Percentiles rank a stretch among this genome's conserved stretches.
Conservation (phyloP, 2,888 invertebrate species). For the Ectemnius continuus region DNA sequence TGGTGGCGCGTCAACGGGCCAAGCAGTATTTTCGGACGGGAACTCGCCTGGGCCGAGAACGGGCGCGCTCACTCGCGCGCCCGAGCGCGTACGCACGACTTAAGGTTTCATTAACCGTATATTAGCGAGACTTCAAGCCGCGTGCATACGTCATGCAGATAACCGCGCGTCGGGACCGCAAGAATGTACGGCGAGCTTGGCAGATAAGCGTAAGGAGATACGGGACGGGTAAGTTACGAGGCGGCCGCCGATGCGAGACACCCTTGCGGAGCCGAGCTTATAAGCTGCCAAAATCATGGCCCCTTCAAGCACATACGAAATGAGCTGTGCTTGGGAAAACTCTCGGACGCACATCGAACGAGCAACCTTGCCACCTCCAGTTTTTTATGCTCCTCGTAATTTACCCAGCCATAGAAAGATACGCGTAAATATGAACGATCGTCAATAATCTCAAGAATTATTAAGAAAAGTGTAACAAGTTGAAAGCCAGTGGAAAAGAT, state of each 20-base stretch:
- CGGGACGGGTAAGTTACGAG: slow-evolving; percentile 62
- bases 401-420: too few relatives aligned
- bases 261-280: slow-evolving; percentile 51
- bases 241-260: slow-evolving; percentile 58
- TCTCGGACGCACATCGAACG: too few relatives aligned
- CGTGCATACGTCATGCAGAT: slow-evolving; percentile 66
- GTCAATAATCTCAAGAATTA: too few relatives aligned
- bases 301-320: slow-evolving; percentile 1
- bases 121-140: slow-evolving; percentile 61
- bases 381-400: too few relatives aligned
- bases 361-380: neutral
- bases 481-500: too few relatives aligned
- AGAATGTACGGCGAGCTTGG: slow-evolving; percentile 62
- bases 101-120: slow-evolving; percentile 69
- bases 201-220: slow-evolving; percentile 68
- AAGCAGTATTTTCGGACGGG: slow-evolving; percentile 31
- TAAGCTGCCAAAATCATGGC: slow-evolving; percentile 61
- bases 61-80: neutral
- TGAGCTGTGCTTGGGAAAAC: too few relatives aligned
- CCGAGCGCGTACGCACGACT: slow-evolving; percentile 52
- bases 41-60: slow-evolving; percentile 3
- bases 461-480: too few relatives aligned
- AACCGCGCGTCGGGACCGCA: slow-evolving; percentile 53
- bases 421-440: too few relatives aligned
- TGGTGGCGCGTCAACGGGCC: neutral